Base-by-base conservation (phyloP, 2,797 vertebrate species). In the Microctenopoma steveboyesi region DNA sequence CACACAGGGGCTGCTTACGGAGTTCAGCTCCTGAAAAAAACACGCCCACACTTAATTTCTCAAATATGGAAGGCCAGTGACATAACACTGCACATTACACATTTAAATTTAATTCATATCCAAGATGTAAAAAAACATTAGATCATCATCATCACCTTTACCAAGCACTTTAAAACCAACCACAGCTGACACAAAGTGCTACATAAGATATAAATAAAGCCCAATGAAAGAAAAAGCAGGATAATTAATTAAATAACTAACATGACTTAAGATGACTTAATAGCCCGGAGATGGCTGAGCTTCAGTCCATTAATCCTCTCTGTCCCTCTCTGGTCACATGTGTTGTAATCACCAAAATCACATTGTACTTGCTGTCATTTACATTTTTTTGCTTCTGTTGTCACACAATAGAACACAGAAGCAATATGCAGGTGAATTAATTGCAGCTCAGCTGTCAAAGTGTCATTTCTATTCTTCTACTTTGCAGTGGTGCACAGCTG, bases 1-100 rank as follows among this genome's bases (percentile, higher is more conserved):
- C 14, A 45, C 46, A 45, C 52, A 50, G 30, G 16, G 28, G 47
- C 59, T 58, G 60, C 63, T 72, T 15, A 56, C 15, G 2, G 15
- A 16, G 43, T n/a, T 16, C 15, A 45, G 15, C 43, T 15, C 43
- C 43, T n/a, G 43, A 15, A 45, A 45, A 45, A 45, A 4, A 45
- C 6, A 15, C 5, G 16, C 43, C 43, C 15, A 16, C 15, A n/a
- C 43, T n/a, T 42, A 42, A 42, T 14, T 14, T 14, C 40, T 42
- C 40, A 14, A 15, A 42, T 42, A 12, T 42, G 40, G 13, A 42
- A 42, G 14, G 40, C 14, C 14, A 13, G 40, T 14, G 13, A 42
- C 11, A 13, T 42, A 4, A 42, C 40, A 42, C 12, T 4, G 40
- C 4, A 42, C 14, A 42, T 42, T 42, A 14, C 40, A 42, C 40